Evolutionary conservation across 2,888 invertebrate species (phyloP), one percentile per base, ranked within the genome.

Genomic region (Drosophila melanosoma): DNA sequence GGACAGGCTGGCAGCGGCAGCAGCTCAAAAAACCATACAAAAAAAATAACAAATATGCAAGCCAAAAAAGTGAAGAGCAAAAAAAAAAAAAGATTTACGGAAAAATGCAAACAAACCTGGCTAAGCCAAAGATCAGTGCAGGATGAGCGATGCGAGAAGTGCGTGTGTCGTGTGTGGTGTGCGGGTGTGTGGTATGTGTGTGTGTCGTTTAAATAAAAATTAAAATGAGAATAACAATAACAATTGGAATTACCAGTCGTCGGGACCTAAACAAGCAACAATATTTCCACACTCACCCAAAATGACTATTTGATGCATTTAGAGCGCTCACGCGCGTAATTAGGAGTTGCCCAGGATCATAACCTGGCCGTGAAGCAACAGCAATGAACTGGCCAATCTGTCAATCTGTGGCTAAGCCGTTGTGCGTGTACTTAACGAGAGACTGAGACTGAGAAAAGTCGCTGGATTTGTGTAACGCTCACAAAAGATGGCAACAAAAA

Each of bases 251-350:
- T 79, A 78, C 52, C 78, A 64, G 60, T 81, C 35, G 69, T 42
- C 51, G 20, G 20, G 63, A 42, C 82, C 80, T 80, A 79, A 79
- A 81, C 75, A 89, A 85, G 85, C 85, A 88, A 82, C 59, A 88
- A 84, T 75, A 83, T 86, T 83, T 74, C 71, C 69, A 10, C 40
- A 8, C 40, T 40, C 40, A 40, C 40, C n/a, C 45, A 23, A 69
- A 66, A 66, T 70, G 45, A n/a, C 40, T 58, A 40, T 89, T 85
- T 82, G 83, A 81, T 61, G 81, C 90, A 90, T 89, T 85, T 90
- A 88, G 90, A 85, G 85, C 85, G 90, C 88, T 89, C 90, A 85
- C 89, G 90, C 85, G 86, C 88, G 90, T 88, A 90, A 85, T 85
- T 89, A 90, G 90, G 76, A 88, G 59, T 73, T 73, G 79, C 62